These are phyloP conservation scores for Atrichornis clamosus DNA, from an alignment of 2,113 vertebrate genomes.

Conservation along the genomic window DNA sequence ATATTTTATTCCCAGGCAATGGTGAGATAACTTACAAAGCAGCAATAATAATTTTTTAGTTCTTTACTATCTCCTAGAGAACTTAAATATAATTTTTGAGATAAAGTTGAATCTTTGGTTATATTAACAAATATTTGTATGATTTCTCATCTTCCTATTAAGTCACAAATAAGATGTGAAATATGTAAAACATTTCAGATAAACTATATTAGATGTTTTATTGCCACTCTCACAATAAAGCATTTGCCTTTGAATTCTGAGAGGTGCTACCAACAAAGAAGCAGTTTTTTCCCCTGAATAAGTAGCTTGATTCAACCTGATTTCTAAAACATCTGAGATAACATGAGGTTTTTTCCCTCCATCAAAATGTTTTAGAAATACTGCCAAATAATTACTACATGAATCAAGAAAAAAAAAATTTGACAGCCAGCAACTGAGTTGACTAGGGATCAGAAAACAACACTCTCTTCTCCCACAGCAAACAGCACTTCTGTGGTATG, in stretches of 20 bases:
- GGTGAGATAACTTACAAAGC: background rate
- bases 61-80: background rate
- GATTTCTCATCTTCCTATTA: background rate
- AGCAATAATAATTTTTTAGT: background rate
- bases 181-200: background rate
- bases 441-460: slow-evolving; percentile 15
- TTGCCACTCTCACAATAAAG: background rate
- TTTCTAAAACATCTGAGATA: slow-evolving; percentile 13
- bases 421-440: background rate
- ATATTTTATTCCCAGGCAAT: background rate
- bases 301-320: slow-evolving; percentile 20
- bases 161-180: background rate
- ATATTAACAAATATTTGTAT: background rate
- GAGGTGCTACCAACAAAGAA: slow-evolving; percentile 12
- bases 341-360: background rate
- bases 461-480: background rate
- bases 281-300: background rate
- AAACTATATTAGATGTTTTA: background rate
- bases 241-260: background rate
- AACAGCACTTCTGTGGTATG: slow-evolving; percentile 15
- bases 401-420: background rate
- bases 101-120: background rate
- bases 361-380: slow-evolving; percentile 6
- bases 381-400: background rate
- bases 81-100: background rate